Evolutionary conservation across 2,797 vertebrate species (phyloP).

Genomic region (Pangasius mekongensis): DNA sequence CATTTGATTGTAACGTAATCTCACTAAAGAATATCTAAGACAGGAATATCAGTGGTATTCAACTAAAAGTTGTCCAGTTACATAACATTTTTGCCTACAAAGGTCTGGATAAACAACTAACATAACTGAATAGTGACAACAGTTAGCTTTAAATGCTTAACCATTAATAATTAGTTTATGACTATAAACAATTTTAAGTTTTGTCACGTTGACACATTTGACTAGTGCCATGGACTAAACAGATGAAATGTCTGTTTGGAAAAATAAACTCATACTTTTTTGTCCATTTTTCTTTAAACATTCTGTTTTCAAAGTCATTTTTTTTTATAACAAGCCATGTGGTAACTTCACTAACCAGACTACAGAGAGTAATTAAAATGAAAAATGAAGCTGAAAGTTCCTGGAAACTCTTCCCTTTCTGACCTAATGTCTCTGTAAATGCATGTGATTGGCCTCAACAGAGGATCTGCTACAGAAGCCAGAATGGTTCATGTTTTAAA

Average conservation of each 20-base stretch:
- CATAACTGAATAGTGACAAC: background rate
- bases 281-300: no score
- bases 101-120: background rate
- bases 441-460: background rate
- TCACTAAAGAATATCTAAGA: background rate
- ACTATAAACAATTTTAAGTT: background rate
- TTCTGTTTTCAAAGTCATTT: background rate
- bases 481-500: background rate
- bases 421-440: background rate
- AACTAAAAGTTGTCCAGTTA: background rate
- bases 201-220: background rate
- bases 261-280: background rate
- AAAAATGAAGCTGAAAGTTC: background rate
- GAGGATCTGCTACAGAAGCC: background rate
- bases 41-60: background rate
- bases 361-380: background rate
- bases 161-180: background rate
- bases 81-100: background rate
- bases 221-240: background rate
- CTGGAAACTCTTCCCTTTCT: background rate
- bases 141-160: background rate
- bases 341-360: background rate
- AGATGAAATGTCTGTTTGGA: background rate
- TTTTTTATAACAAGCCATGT: background rate
- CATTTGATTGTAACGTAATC: background rate